phyloP scores from a whole-genome alignment of 2,888 invertebrate species.

The Podabrus alpinus region DNA sequence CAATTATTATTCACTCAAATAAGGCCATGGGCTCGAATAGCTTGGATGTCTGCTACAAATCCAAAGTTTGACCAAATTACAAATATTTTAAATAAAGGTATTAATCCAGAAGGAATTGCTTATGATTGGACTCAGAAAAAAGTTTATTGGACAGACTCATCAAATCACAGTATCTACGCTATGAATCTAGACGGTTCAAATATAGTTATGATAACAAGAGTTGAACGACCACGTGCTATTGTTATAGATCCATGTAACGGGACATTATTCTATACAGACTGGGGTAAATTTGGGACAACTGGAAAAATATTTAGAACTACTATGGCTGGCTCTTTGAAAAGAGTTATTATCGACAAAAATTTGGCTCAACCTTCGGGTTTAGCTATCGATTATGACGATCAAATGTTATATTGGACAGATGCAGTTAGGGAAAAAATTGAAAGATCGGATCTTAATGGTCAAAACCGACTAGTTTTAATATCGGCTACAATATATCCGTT shows the following conservation, averaged over 20 bases:
- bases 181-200: constrained; percentile 90
- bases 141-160: constrained; percentile 97
- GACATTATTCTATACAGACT: constrained; percentile 92
- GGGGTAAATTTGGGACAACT: constrained; percentile 90
- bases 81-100: constrained; percentile 75
- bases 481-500: constrained; percentile 94
- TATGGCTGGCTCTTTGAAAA: constrained; percentile 93
- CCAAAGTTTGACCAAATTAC: constrained; percentile 67
- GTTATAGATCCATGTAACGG: constrained; percentile 97
- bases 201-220: constrained; percentile 88
- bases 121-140: constrained; percentile 98
- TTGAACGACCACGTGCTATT: constrained; percentile 91
- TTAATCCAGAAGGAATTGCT: constrained; percentile 91
- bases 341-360: constrained; percentile 86
- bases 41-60: constrained; percentile 74
- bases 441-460: constrained; percentile 85
- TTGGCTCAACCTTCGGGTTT: constrained; percentile 94
- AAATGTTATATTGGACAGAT: constrained; percentile 96
- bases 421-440: constrained; percentile 95
- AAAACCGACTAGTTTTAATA: constrained; percentile 80
- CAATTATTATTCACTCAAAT: constrained; percentile 92
- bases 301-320: constrained; percentile 94
- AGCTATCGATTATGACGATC: constrained; percentile 93
- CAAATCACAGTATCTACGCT: constrained; percentile 91
- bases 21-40: constrained; percentile 87